Evolutionary conservation across 2,797 vertebrate species (phyloP).

Genomic region (Odontamblyopus rebecca): DNA sequence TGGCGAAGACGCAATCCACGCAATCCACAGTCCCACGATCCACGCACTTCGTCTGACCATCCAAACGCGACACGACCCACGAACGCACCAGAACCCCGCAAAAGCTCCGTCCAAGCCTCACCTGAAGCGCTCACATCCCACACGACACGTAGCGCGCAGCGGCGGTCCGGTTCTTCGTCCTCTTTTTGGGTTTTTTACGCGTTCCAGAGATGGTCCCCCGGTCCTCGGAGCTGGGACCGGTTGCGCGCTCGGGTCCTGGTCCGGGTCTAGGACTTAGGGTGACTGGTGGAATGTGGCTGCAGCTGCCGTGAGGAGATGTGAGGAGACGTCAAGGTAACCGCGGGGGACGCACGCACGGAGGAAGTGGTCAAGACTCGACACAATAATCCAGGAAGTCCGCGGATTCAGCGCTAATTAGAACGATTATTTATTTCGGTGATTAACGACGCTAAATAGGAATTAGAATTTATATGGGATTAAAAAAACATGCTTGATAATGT

Average conservation of each 20-base stretch:
- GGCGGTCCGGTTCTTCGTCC: not conserved
- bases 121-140: conserved; percentile 5
- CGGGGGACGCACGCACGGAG: not conserved
- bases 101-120: not conserved
- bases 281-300: conserved; percentile 5
- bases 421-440: not conserved
- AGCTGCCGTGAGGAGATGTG: not conserved
- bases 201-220: not conserved
- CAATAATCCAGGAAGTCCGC: not conserved
- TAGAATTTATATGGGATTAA: too few relatives aligned
- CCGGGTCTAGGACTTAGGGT: not conserved
- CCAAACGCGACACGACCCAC: not conserved
- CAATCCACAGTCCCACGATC: too few relatives aligned
- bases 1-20: not conserved
- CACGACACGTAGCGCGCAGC: not conserved
- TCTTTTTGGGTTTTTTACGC: not conserved
- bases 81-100: not conserved
- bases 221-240: not conserved
- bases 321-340: not conserved
- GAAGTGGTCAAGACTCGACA: not conserved
- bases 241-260: not conserved
- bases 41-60: not conserved
- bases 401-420: not conserved
- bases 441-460: too few relatives aligned
- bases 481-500: too few relatives aligned